phyloP scores from a whole-genome alignment of 1,140 invertebrate species.

The Lanistes nyassanus region DNA sequence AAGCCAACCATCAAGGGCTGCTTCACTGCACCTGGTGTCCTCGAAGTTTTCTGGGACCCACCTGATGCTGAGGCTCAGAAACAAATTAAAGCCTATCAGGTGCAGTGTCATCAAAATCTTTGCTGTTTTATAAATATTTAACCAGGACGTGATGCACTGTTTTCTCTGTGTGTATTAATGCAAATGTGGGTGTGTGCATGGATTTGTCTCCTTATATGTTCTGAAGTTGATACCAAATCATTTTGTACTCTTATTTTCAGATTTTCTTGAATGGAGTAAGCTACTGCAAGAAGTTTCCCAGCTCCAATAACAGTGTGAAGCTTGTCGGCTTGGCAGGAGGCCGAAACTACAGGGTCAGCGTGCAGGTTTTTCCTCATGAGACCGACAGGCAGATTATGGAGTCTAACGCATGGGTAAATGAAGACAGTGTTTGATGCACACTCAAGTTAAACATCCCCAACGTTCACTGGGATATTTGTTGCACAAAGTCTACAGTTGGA shows the following conservation, averaged over 20 bases:
- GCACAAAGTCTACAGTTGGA: too few species aligned
- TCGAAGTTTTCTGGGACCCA: constrained; percentile 64
- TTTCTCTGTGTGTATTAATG: too few species aligned
- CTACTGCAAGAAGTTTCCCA: constrained; percentile 62
- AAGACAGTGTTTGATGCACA: neutral
- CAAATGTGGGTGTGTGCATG: neutral
- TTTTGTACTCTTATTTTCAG: constrained; percentile 32
- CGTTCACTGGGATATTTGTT: too few species aligned
- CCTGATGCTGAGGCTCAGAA: constrained; percentile 38
- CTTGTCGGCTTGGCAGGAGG: constrained; percentile 63
- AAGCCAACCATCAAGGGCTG: constrained; percentile 58
- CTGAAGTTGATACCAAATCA: neutral
- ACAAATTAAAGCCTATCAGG: constrained; percentile 62
- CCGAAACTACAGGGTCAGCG: constrained; percentile 55
- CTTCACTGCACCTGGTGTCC: constrained; percentile 57
- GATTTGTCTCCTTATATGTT: neutral
- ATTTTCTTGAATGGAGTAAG: constrained; percentile 64
- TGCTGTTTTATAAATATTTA: too few species aligned
- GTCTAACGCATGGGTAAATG: constrained; percentile 63
- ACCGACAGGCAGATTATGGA: constrained; percentile 49
- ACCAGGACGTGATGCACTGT: too few species aligned
- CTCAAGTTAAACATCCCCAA: neutral
- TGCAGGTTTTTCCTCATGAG: constrained; percentile 57
- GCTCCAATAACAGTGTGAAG: constrained; percentile 54
- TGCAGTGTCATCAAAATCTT: constrained; percentile 12